Evolutionary conservation across 2,888 invertebrate genomes (phyloP).

Genomic region (Amblyjoppa proteus): DNA sequence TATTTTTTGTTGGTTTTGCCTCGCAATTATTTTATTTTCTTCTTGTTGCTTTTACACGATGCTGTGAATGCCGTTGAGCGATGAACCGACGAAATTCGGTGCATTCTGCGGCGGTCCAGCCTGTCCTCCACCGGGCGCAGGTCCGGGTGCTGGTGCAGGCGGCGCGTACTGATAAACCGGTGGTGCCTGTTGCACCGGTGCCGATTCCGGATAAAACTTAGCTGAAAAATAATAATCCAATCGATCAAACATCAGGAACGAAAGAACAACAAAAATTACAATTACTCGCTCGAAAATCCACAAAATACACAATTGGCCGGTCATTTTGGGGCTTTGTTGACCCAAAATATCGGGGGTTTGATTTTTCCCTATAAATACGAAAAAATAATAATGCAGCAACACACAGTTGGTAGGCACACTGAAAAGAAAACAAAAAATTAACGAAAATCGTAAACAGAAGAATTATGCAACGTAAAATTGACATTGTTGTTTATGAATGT

Average conservation of each 20-base stretch:
- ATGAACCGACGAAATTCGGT: conserved; percentile 73
- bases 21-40: conserved; percentile 15
- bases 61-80: conserved; percentile 69
- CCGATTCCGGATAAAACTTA: conserved; percentile 83
- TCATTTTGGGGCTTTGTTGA: conserved; percentile 37
- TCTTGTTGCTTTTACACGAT: conserved; percentile 67
- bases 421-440: conserved; percentile 29
- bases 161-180: conserved; percentile 77
- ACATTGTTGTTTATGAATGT: conserved; percentile 37
- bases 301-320: conserved; percentile 52
- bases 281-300: conserved; percentile 17
- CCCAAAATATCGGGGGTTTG: conserved; percentile 8
- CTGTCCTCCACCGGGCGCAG: conserved; percentile 70
- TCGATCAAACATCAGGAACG: conserved; percentile 13
- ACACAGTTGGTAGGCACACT: conserved; percentile 49
- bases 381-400: conserved; percentile 43
- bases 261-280: background rate
- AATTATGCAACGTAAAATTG: conserved; percentile 51
- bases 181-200: conserved; percentile 75
- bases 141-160: conserved; percentile 62
- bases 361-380: conserved; percentile 34
- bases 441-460: conserved; percentile 32
- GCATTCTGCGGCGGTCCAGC: conserved; percentile 71
- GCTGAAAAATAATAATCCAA: conserved; percentile 73
- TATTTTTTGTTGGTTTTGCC: background rate